Base-by-base conservation (phyloP, 1,140 invertebrate genomes). In the Anastrepha ludens region DNA sequence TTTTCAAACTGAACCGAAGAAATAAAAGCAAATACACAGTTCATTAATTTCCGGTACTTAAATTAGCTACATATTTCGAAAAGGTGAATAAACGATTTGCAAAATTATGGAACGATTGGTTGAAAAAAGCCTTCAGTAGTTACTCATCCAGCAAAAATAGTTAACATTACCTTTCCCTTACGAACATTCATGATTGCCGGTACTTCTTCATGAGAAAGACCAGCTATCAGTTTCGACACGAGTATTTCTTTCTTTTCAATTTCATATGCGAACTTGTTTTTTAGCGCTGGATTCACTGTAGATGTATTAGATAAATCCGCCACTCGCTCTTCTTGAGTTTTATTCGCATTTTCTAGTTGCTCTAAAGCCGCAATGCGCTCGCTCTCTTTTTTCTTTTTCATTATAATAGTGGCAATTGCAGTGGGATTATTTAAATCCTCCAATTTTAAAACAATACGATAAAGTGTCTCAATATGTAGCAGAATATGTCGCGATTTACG, bases 391-490 rank as follows among this genome's bases (percentile, higher is more conserved):
- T 94, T 94, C 88, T 95, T 95, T 93, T 95, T 95, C 17, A 95
- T 91, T 89, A 95, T 94, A 47, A 95, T 94, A 86, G 95, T 96
- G 81, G 94, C 94, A 89, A 96, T 94, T 17, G 96, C 96, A 85
- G 96, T 90, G 0, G 96, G 96, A 91, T 97, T 97, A 55, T 95
- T 95, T 9, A 96, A 91, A 90, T 97, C 96, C 91, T 97, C 96
- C 0, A 97, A 92, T 90, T 96, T 95, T n/a, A 97, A 91, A 85
- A 96, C 93, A 62, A 96, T 94, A 7, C 95, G 94, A 89, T 96
- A 97, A 44, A 97, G 90, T 58, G 96, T 96, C 93, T 98, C 97
- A 87, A 98, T 96, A 90, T 97, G 97, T 67, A 98, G 93, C 20
- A 98, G 92, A 39, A 97, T 94, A 90, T 98, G 97, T 59, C 97